Percentiles rank a stretch among this genome's conserved stretches.
Conservation (phyloP, 2,113 vertebrate genomes). For the Myanophis thanlyinensis region DNA sequence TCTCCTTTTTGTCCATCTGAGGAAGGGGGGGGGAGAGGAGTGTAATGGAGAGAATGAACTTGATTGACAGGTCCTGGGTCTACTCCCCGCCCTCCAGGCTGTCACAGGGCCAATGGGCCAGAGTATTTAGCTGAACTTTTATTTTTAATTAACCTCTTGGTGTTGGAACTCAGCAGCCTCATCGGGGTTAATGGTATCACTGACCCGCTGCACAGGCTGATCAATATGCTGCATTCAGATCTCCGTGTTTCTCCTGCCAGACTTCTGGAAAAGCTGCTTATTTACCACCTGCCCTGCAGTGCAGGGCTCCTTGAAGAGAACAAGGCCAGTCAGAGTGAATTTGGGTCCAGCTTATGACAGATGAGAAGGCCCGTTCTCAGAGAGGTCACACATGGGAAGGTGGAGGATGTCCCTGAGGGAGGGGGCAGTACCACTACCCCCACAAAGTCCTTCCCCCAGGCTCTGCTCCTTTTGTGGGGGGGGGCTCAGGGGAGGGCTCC, state of each 20-base stretch:
- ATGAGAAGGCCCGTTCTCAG: neutral
- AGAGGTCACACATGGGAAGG: neutral
- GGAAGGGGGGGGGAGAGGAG: neutral
- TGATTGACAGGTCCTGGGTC: neutral
- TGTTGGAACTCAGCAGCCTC: constrained; percentile 28
- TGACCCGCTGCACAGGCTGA: constrained; percentile 47
- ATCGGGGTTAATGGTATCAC: constrained; percentile 55
- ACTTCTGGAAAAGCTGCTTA: neutral
- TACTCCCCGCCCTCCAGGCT: neutral
- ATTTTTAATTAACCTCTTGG: constrained; percentile 67
- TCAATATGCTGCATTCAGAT: constrained; percentile 31
- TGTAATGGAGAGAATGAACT: no score
- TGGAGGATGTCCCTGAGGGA: neutral
- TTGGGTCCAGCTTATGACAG: neutral
- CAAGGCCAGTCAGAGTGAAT: neutral
- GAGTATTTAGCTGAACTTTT: constrained; percentile 10
- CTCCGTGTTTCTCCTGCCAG: neutral
- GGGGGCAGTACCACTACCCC: neutral
- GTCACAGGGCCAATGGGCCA: neutral
- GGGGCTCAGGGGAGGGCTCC: neutral
- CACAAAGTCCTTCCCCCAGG: neutral
- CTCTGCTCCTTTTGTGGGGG: neutral
- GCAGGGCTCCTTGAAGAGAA: neutral
- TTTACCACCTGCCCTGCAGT: neutral
- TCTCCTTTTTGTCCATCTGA: neutral